Percentiles rank a stretch among this genome's conserved stretches.
Conservation (phyloP, 2,797 vertebrate genomes). For the Ptychadena robeensis region DNA sequence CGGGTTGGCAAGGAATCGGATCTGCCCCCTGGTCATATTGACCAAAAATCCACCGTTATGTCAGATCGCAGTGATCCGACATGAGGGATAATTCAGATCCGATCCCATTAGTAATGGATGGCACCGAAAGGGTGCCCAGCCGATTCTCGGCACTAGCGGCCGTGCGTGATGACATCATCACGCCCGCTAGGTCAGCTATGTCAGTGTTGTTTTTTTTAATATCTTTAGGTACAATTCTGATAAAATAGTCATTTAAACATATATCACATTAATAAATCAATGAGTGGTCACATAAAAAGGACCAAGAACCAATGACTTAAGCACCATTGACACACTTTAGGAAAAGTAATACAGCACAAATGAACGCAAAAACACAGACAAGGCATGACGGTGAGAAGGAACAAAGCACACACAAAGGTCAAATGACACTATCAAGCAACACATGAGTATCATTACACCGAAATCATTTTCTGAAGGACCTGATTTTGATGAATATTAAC, state of each 20-base stretch:
- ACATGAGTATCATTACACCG: constrained; percentile 33
- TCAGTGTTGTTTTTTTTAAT: background rate
- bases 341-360: background rate
- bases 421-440: constrained; percentile 16
- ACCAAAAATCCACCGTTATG: no score
- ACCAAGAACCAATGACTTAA: background rate
- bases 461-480: constrained; percentile 1
- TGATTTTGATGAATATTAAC: constrained; percentile 48
- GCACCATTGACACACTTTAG: background rate
- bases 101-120: no score
- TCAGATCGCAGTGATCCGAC: no score
- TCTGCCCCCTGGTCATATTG: no score
- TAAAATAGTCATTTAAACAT: background rate
- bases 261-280: background rate
- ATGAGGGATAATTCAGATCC: no score
- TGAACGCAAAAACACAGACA: constrained; percentile 1
- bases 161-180: no score
- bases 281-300: background rate
- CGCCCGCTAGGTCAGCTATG: no score
- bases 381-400: constrained; percentile 24
- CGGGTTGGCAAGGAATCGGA: no score
- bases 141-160: no score
- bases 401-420: constrained; percentile 36
- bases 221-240: background rate
- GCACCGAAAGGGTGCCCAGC: no score